A percentile compares a stretch with the other conserved stretches of the same genome.
phyloP scores from a whole-genome alignment of 2,888 invertebrate species.

The Willowsia nigromaculata region DNA sequence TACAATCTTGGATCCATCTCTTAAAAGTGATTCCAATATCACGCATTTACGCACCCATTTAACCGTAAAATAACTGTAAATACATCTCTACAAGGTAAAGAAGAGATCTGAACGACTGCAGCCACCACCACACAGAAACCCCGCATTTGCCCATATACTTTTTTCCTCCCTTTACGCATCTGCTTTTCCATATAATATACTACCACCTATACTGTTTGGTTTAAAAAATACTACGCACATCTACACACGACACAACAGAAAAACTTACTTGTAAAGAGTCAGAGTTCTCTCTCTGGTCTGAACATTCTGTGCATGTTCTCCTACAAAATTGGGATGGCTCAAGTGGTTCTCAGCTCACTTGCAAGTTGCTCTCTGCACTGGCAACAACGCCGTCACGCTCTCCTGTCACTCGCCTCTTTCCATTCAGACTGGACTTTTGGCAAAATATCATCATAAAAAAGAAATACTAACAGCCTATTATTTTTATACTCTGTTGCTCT shows the following conservation, averaged over 20 bases:
- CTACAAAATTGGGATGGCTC: conserved; percentile 60
- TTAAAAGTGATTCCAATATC: too few species aligned
- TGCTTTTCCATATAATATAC: background rate
- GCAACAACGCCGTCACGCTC: conserved; percentile 50
- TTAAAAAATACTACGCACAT: background rate
- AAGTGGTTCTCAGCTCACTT: conserved; percentile 66
- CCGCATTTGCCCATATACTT: conserved; percentile 17
- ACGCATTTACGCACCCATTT: too few species aligned
- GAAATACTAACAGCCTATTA: background rate
- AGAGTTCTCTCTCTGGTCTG: background rate
- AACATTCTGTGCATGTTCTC: background rate
- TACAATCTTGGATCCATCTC: too few species aligned
- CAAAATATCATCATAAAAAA: background rate
- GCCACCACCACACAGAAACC: conserved; percentile 1
- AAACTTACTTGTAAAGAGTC: background rate
- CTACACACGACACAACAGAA: background rate
- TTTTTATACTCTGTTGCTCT: background rate
- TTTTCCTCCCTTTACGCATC: conserved; percentile 24
- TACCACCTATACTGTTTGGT: background rate
- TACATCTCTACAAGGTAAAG: too few species aligned
- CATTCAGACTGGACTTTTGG: background rate
- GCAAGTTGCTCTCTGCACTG: conserved; percentile 65
- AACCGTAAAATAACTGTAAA: too few species aligned
- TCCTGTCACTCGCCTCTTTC: background rate
- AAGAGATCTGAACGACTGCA: background rate